Base-by-base conservation (phyloP, 2,113 vertebrate genomes). In the Tretioscincus oriximinensis region DNA sequence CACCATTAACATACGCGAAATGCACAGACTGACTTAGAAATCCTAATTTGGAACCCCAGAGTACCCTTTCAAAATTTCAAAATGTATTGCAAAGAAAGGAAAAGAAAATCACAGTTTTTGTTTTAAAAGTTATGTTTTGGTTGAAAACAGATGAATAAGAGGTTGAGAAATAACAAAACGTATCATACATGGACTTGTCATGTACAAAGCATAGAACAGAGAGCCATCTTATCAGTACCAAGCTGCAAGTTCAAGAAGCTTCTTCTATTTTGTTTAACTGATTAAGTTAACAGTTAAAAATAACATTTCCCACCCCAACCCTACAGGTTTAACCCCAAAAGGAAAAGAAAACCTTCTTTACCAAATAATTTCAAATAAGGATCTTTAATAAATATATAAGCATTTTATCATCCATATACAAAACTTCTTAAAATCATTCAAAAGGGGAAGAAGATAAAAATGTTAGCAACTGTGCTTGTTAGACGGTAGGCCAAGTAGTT, bases 51-150 rank as follows among this genome's bases (percentile, higher is more conserved):
- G 95, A 95, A 93, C 93, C 92, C 93, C 94, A 91, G 96, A 97
- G 97, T 98, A 99, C 97, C 97, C 97, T 97, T 76, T 92, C 93
- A 94, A 96, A 96, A 96, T 97, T 95, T 94, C 88, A 94, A 94
- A 41, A 94, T 90, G 91, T 95, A 96, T 95, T 96, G 94, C 93
- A 95, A 96, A 76, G 73, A 35, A 95, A 96, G 95, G 94, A 21
- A 26, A 28, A 9, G 88, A 93, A 95, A 94, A 95, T 94, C 95
- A 95, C 94, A 95, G 95, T 95, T 90, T 41, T 93, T 89, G 83
- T 91, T 88, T 83, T 80, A 64, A 65, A 73, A 68, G 89, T 83
- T 83, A 76, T 90, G 92, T 96, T 96, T 95, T 96, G 95, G 95
- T 95, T 95, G 92, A 94, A 94, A 95, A 95, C 91, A 95, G 93